Conservation (phyloP, 2,113 vertebrate species). For the Progne subis region DNA sequence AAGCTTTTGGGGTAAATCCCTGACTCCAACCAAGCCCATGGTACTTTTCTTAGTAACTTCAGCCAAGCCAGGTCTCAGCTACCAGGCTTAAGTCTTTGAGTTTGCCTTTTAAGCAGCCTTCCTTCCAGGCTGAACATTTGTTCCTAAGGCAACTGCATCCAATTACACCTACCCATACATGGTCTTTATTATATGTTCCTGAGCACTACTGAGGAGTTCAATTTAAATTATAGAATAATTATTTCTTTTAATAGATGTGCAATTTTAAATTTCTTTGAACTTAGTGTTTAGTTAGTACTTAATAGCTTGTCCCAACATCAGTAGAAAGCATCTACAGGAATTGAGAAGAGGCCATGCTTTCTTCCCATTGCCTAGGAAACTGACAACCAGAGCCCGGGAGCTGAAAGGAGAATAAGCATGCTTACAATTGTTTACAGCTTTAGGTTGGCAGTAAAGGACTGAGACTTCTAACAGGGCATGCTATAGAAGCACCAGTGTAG, state of each 20-base stretch:
- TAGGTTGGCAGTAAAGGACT: not conserved
- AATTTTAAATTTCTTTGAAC: slow-evolving; percentile 2
- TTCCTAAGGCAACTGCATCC: slow-evolving; percentile 68
- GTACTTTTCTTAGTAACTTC: not conserved
- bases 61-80: not conserved
- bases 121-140: slow-evolving; percentile 16
- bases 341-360: not conserved
- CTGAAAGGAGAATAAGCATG: not conserved
- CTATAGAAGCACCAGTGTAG: not conserved
- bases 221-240: slow-evolving; percentile 54
- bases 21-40: not conserved
- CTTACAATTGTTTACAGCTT: not conserved
- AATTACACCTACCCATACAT: slow-evolving; percentile 58
- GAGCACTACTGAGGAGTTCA: not conserved
- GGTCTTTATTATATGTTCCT: slow-evolving; percentile 11
- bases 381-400: not conserved
- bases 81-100: not conserved
- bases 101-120: slow-evolving; percentile 6
- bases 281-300: not conserved
- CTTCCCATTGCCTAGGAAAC: not conserved
- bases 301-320: not conserved
- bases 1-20: not conserved
- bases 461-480: not conserved
- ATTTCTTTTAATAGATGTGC: slow-evolving; percentile 47
- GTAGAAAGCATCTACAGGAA: not conserved